Evolutionary conservation across 2,888 invertebrate genomes (phyloP).

Genomic region (Xanthia icteritia): DNA sequence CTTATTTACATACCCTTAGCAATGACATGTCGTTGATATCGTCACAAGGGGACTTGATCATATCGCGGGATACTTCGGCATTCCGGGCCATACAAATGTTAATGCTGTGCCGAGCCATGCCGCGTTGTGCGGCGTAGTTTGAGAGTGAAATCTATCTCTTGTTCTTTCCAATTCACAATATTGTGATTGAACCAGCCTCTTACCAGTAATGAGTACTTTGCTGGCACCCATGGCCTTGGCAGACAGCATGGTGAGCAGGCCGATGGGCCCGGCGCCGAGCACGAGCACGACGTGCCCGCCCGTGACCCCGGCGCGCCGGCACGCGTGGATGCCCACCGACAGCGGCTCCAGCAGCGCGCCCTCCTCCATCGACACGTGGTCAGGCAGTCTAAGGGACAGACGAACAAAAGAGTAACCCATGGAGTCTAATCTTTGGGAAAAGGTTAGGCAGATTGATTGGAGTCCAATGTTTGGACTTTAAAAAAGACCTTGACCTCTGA

Average conservation of each 20-base stretch:
- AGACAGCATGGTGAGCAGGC: conserved; percentile 94
- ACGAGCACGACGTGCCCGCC: conserved; percentile 94
- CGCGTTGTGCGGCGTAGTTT: neutral
- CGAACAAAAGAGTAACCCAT: neutral
- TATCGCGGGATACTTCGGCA: neutral
- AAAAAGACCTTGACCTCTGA: neutral
- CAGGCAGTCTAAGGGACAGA: conserved; percentile 92
- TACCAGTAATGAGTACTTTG: conserved; percentile 94
- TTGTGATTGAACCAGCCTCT: neutral
- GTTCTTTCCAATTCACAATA: neutral
- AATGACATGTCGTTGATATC: neutral
- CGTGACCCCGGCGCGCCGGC: conserved; percentile 94
- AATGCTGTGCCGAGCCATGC: neutral
- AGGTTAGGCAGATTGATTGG: neutral
- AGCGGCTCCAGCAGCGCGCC: conserved; percentile 98
- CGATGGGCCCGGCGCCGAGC: conserved; percentile 97
- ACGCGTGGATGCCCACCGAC: conserved; percentile 98
- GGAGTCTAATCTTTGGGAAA: neutral
- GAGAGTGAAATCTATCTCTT: neutral
- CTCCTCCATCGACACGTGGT: conserved; percentile 97
- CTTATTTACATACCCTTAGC: neutral
- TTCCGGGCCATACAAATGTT: neutral
- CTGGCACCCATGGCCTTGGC: conserved; percentile 97
- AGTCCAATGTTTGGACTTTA: neutral
- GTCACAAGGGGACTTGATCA: neutral